These are phyloP conservation scores for Plemyria rubiginata DNA, from an alignment of 2,888 invertebrate species.

Conservation along the genomic window DNA sequence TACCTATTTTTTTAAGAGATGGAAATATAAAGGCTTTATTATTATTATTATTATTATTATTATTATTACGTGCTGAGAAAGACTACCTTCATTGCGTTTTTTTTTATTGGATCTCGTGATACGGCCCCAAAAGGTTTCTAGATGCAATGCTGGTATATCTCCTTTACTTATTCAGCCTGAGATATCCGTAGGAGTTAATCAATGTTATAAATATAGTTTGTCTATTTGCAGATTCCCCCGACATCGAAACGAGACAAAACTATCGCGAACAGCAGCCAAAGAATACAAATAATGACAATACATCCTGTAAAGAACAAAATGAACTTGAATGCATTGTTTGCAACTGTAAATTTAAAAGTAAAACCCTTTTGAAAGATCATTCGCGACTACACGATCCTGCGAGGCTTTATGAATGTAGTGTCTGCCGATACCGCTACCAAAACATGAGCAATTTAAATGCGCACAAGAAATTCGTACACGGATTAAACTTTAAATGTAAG, in stretches of 20 bases:
- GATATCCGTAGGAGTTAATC: too few species aligned
- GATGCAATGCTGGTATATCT: too few species aligned
- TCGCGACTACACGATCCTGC: background rate
- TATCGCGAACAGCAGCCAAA: background rate
- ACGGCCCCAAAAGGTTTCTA: too few species aligned
- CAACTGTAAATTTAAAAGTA: background rate
- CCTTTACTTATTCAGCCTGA: too few species aligned
- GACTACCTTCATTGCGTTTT: too few species aligned
- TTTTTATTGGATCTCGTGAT: too few species aligned
- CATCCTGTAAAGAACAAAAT: background rate
- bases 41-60: too few species aligned
- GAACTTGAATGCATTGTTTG: background rate
- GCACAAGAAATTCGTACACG: slow-evolving; percentile 2
- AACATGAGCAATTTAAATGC: background rate
- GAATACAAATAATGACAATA: background rate
- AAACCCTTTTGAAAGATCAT: background rate
- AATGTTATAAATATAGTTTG: too few species aligned
- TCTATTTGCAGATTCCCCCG: background rate
- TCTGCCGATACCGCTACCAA: background rate
- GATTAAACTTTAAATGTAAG: background rate
- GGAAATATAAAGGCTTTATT: too few species aligned
- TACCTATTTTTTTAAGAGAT: too few species aligned
- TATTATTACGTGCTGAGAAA: too few species aligned
- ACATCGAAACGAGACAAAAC: background rate
- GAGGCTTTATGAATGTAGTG: background rate